phyloP scores from a whole-genome alignment of 2,797 vertebrate genomes.

The Gambelia wislizenii region DNA sequence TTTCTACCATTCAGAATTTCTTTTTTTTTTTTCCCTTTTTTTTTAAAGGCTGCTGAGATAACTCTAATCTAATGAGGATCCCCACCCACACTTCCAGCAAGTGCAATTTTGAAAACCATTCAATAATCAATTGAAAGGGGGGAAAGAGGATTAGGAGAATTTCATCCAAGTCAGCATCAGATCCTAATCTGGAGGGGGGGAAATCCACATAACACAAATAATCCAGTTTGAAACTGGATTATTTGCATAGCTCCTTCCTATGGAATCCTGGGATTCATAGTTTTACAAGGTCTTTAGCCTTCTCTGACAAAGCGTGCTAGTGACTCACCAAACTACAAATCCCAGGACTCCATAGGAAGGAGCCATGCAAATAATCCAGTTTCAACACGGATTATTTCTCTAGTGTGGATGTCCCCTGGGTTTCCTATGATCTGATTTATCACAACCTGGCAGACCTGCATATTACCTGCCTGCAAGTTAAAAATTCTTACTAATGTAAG shows the following conservation, averaged over 20 bases:
- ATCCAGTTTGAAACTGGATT: no score
- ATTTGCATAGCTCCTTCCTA: no score
- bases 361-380: no score
- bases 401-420: no score
- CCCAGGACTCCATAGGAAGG: no score
- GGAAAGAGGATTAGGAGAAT: conserved; percentile 8
- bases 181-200: neutral
- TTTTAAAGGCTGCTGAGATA: conserved; percentile 1
- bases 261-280: no score
- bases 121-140: conserved; percentile 51
- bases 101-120: conserved; percentile 27
- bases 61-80: conserved; percentile 32
- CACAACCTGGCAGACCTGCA: neutral
- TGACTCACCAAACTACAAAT: no score
- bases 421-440: conserved; percentile 12
- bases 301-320: no score
- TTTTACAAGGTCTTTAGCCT: no score
- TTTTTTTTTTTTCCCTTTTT: neutral
- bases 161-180: neutral
- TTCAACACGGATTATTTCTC: no score
- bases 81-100: neutral
- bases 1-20: neutral
- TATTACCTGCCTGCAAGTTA: neutral
- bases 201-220: no score
- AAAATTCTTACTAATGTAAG: no score